A percentile compares a stretch with the other conserved stretches of the same genome.
These are phyloP conservation scores for Troilus luridus DNA, from an alignment of 2,888 invertebrate genomes.

Conservation along the genomic window DNA sequence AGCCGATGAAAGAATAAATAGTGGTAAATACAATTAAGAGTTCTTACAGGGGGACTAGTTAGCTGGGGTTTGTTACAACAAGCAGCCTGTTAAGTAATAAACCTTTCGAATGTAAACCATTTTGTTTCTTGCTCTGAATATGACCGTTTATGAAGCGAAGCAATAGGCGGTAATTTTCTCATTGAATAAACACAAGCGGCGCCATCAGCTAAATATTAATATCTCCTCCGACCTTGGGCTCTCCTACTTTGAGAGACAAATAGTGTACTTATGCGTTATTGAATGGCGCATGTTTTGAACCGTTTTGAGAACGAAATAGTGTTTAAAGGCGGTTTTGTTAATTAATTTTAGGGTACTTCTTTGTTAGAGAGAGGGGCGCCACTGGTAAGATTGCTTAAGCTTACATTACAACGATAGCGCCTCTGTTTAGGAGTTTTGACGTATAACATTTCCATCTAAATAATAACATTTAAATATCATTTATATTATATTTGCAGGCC, in stretches of 20 bases:
- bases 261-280: not conserved
- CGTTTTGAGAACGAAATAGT: not conserved
- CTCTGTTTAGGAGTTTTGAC: too few species aligned
- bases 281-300: not conserved
- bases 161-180: constrained; percentile 29
- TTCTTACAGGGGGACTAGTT: constrained; percentile 4
- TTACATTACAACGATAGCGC: too few species aligned
- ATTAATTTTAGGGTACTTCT: too few species aligned
- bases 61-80: not conserved
- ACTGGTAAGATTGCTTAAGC: too few species aligned
- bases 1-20: constrained; percentile 22
- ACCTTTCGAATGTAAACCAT: not conserved
- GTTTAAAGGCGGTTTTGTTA: too few species aligned
- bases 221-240: constrained; percentile 17
- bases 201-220: constrained; percentile 27
- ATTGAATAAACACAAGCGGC: constrained; percentile 42
- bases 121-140: not conserved
- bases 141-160: constrained; percentile 2
- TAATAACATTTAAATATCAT: too few species aligned
- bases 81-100: constrained; percentile 17
- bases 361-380: too few species aligned
- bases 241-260: not conserved
- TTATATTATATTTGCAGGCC: too few species aligned
- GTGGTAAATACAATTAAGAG: constrained; percentile 10
- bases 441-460: too few species aligned